These are phyloP conservation scores for Ormyrus nitidulus DNA, from an alignment of 2,888 invertebrate species.

Conservation along the genomic window DNA sequence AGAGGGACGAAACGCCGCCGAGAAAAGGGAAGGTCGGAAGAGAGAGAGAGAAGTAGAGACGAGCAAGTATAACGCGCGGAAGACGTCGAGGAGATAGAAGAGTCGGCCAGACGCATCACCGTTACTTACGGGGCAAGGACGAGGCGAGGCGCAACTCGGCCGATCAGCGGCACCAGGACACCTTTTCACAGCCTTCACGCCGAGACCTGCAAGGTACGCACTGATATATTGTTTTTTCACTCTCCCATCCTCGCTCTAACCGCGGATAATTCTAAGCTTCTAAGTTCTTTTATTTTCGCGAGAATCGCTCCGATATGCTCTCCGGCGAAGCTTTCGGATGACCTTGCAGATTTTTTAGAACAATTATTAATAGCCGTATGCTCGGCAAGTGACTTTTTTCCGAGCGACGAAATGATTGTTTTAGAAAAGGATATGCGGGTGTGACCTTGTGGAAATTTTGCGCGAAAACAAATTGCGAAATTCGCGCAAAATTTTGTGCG, in stretches of 20 bases:
- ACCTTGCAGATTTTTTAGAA: conserved; percentile 23
- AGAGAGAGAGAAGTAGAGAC: conserved; percentile 21
- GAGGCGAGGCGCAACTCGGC: conserved; percentile 61
- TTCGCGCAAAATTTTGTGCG: not conserved
- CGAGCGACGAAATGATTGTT: not conserved
- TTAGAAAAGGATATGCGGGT: not conserved
- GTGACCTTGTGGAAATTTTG: conserved; percentile 27
- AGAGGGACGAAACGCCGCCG: not conserved
- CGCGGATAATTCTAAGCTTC: not conserved
- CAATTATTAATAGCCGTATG: not conserved
- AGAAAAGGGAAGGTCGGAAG: conserved; percentile 8
- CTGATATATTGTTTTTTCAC: too few species aligned
- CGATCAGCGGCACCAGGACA: conserved; percentile 58
- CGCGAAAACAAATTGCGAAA: not conserved
- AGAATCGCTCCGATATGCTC: not conserved
- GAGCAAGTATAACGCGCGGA: conserved; percentile 19
- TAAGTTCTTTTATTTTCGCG: not conserved
- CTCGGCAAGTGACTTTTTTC: not conserved
- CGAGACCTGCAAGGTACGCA: conserved; percentile 22
- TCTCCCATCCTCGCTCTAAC: too few species aligned
- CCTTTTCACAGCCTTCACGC: conserved; percentile 25
- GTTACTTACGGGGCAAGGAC: conserved; percentile 48
- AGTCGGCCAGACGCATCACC: conserved; percentile 45
- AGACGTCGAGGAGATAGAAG: conserved; percentile 27
- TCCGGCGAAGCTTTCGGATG: conserved; percentile 6